Conservation (phyloP, 2,797 vertebrate species). For the Sylvia borin region DNA sequence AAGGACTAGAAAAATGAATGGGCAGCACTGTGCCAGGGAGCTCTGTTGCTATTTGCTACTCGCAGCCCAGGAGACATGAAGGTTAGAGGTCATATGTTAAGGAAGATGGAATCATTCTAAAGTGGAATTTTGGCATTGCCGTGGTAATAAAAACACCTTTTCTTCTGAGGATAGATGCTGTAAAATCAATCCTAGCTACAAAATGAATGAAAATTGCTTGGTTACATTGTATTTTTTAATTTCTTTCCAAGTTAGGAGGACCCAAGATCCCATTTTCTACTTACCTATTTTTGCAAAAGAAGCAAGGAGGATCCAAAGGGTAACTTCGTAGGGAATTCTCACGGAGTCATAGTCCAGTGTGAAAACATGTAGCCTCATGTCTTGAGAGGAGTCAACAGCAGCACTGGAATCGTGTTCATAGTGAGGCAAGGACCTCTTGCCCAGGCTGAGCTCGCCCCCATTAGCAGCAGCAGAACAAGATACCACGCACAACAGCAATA, state of each 20-base stretch:
- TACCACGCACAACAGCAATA: neutral
- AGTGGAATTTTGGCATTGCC: neutral
- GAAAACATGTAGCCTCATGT: slow-evolving; percentile 82
- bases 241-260: neutral
- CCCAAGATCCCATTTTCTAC: slow-evolving; percentile 38
- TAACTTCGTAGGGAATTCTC: slow-evolving; percentile 94
- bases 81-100: neutral
- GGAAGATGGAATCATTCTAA: neutral
- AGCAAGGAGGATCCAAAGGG: slow-evolving; percentile 92
- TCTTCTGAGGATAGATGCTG: neutral
- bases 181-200: neutral
- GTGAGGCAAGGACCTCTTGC: neutral
- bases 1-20: neutral
- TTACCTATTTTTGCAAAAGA: slow-evolving; percentile 97
- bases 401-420: neutral
- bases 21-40: neutral
- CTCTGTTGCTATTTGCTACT: neutral
- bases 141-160: neutral
- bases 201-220: neutral
- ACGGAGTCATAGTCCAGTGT: slow-evolving; percentile 87
- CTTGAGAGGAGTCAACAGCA: slow-evolving; percentile 34
- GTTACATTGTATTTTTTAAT: neutral
- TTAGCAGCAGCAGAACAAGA: slow-evolving; percentile 8
- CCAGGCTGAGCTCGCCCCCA: neutral
- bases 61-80: neutral